Percentiles rank a stretch among this genome's conserved stretches.
Conservation (phyloP, 1,140 invertebrate species). For the Metopolophium dirhodum region DNA sequence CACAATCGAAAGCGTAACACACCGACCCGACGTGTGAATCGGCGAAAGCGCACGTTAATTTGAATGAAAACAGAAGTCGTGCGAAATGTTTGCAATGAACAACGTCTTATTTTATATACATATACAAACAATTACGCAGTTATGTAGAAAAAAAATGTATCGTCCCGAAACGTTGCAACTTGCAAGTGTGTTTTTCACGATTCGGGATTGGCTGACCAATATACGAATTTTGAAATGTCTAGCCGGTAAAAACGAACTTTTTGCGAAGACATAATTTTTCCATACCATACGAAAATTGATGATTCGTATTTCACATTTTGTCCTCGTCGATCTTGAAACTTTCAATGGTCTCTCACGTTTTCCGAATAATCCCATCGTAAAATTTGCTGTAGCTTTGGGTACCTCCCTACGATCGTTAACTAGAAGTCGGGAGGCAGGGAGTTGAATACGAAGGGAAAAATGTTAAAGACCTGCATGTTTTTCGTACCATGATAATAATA, state of each 20-base stretch:
- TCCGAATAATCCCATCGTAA: not conserved
- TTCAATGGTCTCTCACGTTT: not conserved
- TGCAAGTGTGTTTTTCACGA: not conserved
- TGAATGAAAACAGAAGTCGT: conserved; percentile 12
- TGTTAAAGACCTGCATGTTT: not conserved
- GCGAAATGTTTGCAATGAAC: not conserved
- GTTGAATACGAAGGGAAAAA: not conserved
- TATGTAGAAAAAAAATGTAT: not conserved
- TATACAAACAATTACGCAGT: not conserved
- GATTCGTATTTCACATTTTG: not conserved
- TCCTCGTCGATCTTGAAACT: not conserved
- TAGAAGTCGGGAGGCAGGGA: not conserved
- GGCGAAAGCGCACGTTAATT: not conserved
- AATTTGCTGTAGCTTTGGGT: not conserved
- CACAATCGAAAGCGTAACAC: conserved; percentile 12
- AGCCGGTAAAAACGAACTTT: no score
- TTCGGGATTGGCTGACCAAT: not conserved
- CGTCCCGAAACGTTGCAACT: not conserved
- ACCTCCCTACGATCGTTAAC: not conserved
- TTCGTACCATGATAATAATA: not conserved
- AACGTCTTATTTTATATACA: not conserved
- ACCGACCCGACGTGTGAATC: not conserved
- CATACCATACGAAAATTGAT: not conserved
- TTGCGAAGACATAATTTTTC: not conserved
- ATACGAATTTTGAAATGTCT: not conserved